Evolutionary conservation across 1,140 invertebrate genomes (phyloP).

Genomic region (Platorchestia sp.): DNA sequence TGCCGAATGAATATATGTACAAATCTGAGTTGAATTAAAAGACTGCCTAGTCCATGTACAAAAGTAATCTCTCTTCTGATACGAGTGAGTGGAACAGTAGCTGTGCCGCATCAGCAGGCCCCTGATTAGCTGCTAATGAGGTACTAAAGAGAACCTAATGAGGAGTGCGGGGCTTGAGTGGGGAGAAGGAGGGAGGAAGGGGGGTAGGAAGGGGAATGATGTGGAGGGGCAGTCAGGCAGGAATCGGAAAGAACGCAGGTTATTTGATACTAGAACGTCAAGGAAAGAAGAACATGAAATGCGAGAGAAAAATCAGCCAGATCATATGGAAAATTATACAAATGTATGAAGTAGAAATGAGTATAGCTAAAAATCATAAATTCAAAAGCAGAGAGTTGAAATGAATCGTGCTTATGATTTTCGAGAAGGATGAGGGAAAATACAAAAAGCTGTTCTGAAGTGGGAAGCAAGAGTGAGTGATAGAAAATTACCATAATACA

Average conservation of each 20-base stretch:
- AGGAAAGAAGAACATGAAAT: too few species aligned
- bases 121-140: not conserved
- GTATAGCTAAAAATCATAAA: too few species aligned
- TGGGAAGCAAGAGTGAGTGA: not conserved
- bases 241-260: not conserved
- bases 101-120: not conserved
- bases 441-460: not conserved
- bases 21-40: not conserved
- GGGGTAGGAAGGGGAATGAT: not conserved
- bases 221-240: not conserved
- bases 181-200: not conserved
- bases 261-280: not conserved
- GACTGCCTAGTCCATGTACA: not conserved
- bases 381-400: too few species aligned
- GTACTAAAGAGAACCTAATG: not conserved
- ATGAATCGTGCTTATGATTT: too few species aligned
- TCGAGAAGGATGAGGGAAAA: too few species aligned
- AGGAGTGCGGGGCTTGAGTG: not conserved
- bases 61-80: not conserved
- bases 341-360: too few species aligned
- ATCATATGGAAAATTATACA: too few species aligned
- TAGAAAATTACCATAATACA: not conserved
- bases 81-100: not conserved
- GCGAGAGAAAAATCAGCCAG: too few species aligned
- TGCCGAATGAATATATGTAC: not conserved